Evolutionary conservation across 2,888 invertebrate species (phyloP).

Genomic region (Bibio marci): DNA sequence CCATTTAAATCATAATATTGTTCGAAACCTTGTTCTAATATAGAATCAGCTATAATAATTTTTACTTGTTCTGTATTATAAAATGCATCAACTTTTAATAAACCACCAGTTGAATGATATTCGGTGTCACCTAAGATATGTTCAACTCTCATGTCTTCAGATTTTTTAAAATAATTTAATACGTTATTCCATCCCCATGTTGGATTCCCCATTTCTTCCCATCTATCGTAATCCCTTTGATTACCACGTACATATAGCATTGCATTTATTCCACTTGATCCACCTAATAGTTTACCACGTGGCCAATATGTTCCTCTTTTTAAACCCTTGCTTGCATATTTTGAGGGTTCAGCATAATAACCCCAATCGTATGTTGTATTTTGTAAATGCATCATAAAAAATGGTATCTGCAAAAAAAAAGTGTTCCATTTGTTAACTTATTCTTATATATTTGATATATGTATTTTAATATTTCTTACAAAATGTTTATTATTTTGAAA

Average conservation of each 20-base stretch:
- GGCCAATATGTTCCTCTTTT: constrained; percentile 31
- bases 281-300: constrained; percentile 42
- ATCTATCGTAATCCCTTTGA: constrained; percentile 38
- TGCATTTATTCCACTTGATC: constrained; percentile 43
- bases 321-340: constrained; percentile 17
- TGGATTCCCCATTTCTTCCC: constrained; percentile 30
- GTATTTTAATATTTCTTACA: too few species aligned
- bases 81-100: constrained; percentile 39
- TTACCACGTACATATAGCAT: constrained; percentile 50
- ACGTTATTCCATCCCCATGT: constrained; percentile 54
- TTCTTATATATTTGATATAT: constrained; percentile 3
- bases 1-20: constrained; percentile 44
- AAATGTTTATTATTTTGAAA: too few species aligned
- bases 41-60: constrained; percentile 42
- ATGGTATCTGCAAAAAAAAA: constrained; percentile 15
- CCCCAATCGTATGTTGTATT: constrained; percentile 17
- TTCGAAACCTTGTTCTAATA: constrained; percentile 42
- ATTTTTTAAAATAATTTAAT: constrained; percentile 50
- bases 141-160: constrained; percentile 42
- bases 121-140: constrained; percentile 30
- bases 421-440: constrained; percentile 1
- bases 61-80: constrained; percentile 26
- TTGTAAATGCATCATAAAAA: constrained; percentile 14
- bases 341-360: constrained; percentile 17
- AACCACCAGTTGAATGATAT: constrained; percentile 42